Percentiles rank a stretch among this genome's conserved stretches.
These are phyloP conservation scores for Epistrophe grossulariae DNA, from an alignment of 2,888 invertebrate species.

Conservation along the genomic window DNA sequence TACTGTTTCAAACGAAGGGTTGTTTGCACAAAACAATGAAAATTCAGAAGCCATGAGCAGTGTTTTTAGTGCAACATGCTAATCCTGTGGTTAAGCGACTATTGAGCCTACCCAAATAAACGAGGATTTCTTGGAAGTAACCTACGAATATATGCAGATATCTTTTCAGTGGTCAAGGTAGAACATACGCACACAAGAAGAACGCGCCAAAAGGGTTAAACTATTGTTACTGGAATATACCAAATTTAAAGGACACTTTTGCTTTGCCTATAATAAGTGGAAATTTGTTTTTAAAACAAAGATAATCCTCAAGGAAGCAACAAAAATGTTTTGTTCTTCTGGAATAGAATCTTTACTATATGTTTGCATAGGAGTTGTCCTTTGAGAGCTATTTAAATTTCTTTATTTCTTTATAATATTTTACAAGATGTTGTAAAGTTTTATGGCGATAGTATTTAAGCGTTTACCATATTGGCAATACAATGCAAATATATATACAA, in stretches of 20 bases:
- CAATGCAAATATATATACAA: background rate
- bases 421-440: slow-evolving; percentile 42
- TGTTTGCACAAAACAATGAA: slow-evolving; percentile 56
- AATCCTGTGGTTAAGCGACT: slow-evolving; percentile 83
- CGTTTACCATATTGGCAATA: slow-evolving; percentile 16
- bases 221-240: slow-evolving; percentile 19
- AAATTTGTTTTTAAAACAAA: slow-evolving; percentile 69
- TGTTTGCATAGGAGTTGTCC: slow-evolving; percentile 70
- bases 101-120: slow-evolving; percentile 82
- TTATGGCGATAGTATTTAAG: slow-evolving; percentile 3
- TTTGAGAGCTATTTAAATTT: slow-evolving; percentile 71
- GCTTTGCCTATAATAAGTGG: slow-evolving; percentile 43
- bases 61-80: slow-evolving; percentile 79
- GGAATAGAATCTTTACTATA: background rate
- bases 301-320: slow-evolving; percentile 47
- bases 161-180: slow-evolving; percentile 24
- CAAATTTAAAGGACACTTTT: slow-evolving; percentile 2
- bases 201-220: slow-evolving; percentile 74
- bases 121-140: slow-evolving; percentile 46
- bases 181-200: background rate
- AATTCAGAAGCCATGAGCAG: slow-evolving; percentile 55
- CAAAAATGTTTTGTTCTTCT: slow-evolving; percentile 32
- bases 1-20: slow-evolving; percentile 67
- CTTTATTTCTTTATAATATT: slow-evolving; percentile 50
- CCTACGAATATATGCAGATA: too few species aligned